These are phyloP conservation scores for Semnornis frantzii DNA, from an alignment of 2,113 vertebrate genomes.

Conservation along the genomic window DNA sequence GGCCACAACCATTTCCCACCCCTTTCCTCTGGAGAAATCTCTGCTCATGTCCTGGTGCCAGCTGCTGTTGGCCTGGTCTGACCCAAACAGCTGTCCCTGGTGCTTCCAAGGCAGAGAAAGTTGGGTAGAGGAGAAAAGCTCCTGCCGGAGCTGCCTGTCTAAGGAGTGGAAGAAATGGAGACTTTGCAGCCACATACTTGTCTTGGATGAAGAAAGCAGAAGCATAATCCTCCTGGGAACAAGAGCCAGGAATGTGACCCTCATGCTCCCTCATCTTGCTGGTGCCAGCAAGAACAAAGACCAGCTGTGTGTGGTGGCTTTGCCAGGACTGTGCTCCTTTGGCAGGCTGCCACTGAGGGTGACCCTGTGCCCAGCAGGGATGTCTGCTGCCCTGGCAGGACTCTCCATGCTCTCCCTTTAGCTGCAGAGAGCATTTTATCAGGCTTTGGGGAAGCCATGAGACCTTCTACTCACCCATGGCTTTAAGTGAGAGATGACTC, in stretches of 20 bases:
- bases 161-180: not conserved
- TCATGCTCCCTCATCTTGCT: not conserved
- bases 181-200: accelerated
- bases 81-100: not conserved
- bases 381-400: not conserved
- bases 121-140: not conserved
- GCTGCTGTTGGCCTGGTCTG: not conserved
- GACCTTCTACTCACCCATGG: accelerated
- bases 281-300: not conserved
- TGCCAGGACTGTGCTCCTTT: not conserved
- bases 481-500: not conserved
- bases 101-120: not conserved
- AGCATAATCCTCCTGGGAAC: not conserved
- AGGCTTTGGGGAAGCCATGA: not conserved
- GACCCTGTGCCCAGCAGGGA: not conserved
- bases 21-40: not conserved
- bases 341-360: not conserved
- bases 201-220: not conserved
- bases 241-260: not conserved
- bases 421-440: not conserved
- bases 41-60: not conserved
- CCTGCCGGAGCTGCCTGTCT: not conserved
- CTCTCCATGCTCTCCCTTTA: not conserved
- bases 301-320: not conserved
- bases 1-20: not conserved